Conservation (phyloP, 2,888 invertebrate genomes). For the Leptopilina syphax region DNA sequence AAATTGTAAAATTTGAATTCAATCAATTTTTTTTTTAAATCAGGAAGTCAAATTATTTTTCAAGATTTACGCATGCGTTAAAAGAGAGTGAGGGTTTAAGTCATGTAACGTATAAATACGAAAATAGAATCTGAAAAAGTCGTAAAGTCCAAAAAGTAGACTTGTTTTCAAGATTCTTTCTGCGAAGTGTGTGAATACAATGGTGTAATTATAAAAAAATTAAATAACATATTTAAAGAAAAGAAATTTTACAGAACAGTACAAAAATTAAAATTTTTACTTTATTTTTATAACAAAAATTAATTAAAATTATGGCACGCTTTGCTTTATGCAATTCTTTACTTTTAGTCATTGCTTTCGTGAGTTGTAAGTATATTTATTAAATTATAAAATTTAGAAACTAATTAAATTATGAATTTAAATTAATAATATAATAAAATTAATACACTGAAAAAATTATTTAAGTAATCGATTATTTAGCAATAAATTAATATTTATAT, state of each 20-base stretch:
- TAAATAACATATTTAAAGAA: too few relatives aligned
- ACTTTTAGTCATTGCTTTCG: not conserved
- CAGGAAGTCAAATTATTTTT: not conserved
- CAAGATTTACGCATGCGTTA: not conserved
- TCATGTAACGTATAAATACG: not conserved
- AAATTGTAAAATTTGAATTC: not conserved
- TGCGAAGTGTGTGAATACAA: not conserved
- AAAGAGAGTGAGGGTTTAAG: too few relatives aligned
- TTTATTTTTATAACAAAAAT: not conserved
- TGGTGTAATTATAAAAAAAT: too few relatives aligned
- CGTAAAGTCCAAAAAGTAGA: not conserved
- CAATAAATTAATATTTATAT: too few relatives aligned
- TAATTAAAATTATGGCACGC: conserved; percentile 1
- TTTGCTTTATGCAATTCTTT: not conserved
- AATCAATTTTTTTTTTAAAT: not conserved
- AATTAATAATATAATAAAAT: too few relatives aligned
- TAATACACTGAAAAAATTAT: too few relatives aligned
- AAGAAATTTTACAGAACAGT: too few relatives aligned
- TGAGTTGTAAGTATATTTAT: conserved; percentile 20
- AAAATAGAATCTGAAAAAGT: conserved; percentile 21
- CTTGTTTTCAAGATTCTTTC: not conserved
- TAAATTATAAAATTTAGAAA: not conserved
- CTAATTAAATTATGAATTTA: too few relatives aligned
- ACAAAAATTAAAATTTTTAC: too few relatives aligned
- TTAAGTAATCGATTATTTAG: too few relatives aligned